These are phyloP conservation scores for Cantharis flavilabris DNA, from an alignment of 2,888 invertebrate genomes.

Conservation along the genomic window DNA sequence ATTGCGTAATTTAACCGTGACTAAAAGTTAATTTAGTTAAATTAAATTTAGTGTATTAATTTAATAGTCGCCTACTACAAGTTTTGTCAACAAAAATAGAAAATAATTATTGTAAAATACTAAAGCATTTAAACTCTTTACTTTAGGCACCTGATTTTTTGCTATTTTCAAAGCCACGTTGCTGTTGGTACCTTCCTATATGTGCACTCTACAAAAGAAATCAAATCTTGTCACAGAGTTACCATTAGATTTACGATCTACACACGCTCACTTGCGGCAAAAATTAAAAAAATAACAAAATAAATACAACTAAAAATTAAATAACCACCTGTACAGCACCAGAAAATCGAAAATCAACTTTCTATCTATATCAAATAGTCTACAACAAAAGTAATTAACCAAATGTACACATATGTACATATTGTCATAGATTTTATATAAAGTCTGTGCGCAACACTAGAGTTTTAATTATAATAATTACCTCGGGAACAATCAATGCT, in stretches of 20 bases:
- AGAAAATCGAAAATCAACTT: slow-evolving; percentile 32
- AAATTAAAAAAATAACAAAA: slow-evolving; percentile 9
- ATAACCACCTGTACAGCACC: slow-evolving; percentile 41
- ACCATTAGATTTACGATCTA: slow-evolving; percentile 17
- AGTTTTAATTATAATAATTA: slow-evolving; percentile 27
- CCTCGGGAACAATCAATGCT: slow-evolving; percentile 55
- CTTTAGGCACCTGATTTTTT: slow-evolving; percentile 17
- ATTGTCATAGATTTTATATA: slow-evolving; percentile 55
- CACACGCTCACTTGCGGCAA: slow-evolving; percentile 18
- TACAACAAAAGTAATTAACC: slow-evolving; percentile 35
- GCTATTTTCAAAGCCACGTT: slow-evolving; percentile 28
- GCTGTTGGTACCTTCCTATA: slow-evolving; percentile 23
- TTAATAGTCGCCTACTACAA: neutral
- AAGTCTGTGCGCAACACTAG: slow-evolving; percentile 47
- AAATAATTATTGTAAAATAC: neutral
- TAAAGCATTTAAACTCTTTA: neutral
- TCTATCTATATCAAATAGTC: slow-evolving; percentile 31
- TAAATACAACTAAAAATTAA: neutral
- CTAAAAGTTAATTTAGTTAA: neutral
- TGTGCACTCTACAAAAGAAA: slow-evolving; percentile 18
- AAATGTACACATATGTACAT: slow-evolving; percentile 57
- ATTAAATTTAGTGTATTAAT: neutral
- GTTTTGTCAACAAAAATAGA: neutral
- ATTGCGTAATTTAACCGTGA: neutral
- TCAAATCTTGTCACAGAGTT: slow-evolving; percentile 15